Evolutionary conservation across 2,113 vertebrate species (phyloP).

Genomic region (Centrocercus urophasianus): DNA sequence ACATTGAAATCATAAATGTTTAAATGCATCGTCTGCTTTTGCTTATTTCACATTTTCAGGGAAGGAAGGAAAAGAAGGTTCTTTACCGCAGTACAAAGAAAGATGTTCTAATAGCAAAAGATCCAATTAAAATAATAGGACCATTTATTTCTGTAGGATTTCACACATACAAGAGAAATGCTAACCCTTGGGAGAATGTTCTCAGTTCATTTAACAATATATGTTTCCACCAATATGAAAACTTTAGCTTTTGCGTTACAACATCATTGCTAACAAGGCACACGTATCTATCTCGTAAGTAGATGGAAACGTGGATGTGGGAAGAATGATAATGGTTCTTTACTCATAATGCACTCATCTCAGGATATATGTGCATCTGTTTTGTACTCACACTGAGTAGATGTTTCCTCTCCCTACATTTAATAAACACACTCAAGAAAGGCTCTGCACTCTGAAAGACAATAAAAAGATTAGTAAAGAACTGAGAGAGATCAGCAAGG

Average conservation of each 20-base stretch:
- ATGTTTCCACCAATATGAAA: constrained; percentile 46
- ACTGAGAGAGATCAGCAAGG: not conserved
- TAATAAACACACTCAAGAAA: not conserved
- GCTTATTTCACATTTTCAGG: constrained; percentile 56
- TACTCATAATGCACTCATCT: constrained; percentile 39
- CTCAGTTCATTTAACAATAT: constrained; percentile 69
- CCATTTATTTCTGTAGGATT: constrained; percentile 71
- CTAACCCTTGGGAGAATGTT: constrained; percentile 73
- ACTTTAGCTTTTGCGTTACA: constrained; percentile 68
- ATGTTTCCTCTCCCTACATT: not conserved
- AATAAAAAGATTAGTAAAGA: not conserved
- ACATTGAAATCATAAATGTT: constrained; percentile 46
- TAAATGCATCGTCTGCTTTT: constrained; percentile 3
- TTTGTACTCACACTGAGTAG: not conserved
- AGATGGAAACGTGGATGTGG: not conserved
- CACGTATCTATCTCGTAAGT: constrained; percentile 45
- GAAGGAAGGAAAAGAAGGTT: constrained; percentile 32
- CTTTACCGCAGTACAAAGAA: constrained; percentile 53
- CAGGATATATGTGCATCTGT: not conserved
- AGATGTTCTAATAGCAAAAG: constrained; percentile 71
- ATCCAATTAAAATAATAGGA: constrained; percentile 76
- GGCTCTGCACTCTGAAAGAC: not conserved
- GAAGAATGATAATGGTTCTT: constrained; percentile 55
- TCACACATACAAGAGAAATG: constrained; percentile 62
- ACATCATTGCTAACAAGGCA: constrained; percentile 67